Percentiles rank a stretch among this genome's conserved stretches.
phyloP scores from a whole-genome alignment of 1,140 invertebrate species.

The Amphibalanus amphitrite region DNA sequence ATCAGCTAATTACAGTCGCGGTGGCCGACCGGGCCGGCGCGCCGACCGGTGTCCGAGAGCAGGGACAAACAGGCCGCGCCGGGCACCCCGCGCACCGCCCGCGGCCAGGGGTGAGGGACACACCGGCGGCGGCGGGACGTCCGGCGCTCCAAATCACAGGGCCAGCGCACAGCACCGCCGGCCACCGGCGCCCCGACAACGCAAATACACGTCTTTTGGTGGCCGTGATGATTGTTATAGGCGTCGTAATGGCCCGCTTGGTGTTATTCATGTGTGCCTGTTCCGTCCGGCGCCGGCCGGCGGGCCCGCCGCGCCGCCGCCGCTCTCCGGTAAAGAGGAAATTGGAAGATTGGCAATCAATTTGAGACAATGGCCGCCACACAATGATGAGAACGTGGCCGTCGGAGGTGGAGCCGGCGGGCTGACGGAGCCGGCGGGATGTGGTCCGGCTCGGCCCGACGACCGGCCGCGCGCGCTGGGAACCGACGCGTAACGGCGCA shows the following conservation, averaged over 20 bases:
- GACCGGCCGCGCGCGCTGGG: not conserved
- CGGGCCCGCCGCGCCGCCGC: too few relatives aligned
- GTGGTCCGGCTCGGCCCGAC: not conserved
- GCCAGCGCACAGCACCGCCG: too few relatives aligned
- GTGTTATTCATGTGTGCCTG: not conserved
- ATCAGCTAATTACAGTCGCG: not conserved
- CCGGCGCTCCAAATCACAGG: not conserved
- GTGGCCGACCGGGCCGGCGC: not conserved
- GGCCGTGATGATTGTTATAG: not conserved
- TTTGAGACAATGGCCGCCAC: not conserved
- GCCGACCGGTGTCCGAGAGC: not conserved
- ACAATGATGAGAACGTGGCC: not conserved
- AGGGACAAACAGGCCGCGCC: not conserved
- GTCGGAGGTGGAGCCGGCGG: not conserved
- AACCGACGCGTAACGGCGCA: not conserved
- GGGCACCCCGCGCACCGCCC: too few relatives aligned
- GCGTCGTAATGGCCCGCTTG: not conserved
- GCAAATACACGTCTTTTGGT: not conserved
- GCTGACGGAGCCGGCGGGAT: too few relatives aligned
- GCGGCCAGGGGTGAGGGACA: too few relatives aligned
- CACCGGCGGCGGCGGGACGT: too few relatives aligned
- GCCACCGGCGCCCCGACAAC: not conserved
- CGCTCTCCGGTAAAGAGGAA: not conserved
- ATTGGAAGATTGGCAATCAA: not conserved
- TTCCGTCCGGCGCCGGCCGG: too few relatives aligned